Evolutionary conservation across 2,797 vertebrate species (phyloP), one percentile per base, ranked within the genome.

Genomic region (Ispidina lecontei): DNA sequence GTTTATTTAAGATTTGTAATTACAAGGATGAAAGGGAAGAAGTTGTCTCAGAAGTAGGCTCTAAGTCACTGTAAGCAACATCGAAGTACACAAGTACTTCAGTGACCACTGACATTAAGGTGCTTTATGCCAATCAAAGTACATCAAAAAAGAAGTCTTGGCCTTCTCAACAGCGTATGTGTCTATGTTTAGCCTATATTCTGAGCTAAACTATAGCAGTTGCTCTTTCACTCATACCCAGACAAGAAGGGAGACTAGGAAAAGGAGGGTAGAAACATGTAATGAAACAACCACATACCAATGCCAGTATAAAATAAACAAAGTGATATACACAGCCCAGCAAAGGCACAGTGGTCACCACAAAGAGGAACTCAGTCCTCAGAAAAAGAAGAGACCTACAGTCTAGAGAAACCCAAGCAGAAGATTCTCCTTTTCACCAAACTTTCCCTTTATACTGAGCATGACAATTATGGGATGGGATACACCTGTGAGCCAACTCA

Each of bases 1-100:
- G 54, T 21, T 95, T 89, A 91, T 14, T 75, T 87, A 84, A 80
- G 81, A 82, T 89, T 94, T 91, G 52, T 80, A 96, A 71, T 71
- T 90, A 18, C 1, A 2, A 84, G 43, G 20, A 54, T 62, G 11
- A 59, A 87, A 71, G 5, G 1, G 7, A 11, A 22, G 9, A 2
- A 62, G 10, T 33, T 58, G 11, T 59, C 18, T 80, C 37, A 44
- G 26, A 9, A 80, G 23, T 22, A 52, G 10, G 12, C 18, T 81
- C 28, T 15, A 25, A 67, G 41, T 69, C 11, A 3, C 41, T 67
- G 31, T 44, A 62, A 49, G 17, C 72, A 72, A 35, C 39, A 20
- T 1, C 63, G 68, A 26, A 75, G 29, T 56, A 43, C 52, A 75
- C 31, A 39, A 55, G 20, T 77, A 55, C 37, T 70, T 62, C 39